A percentile compares a stretch with the other conserved stretches of the same genome.
These are phyloP conservation scores for Calcarius lapponicus DNA, from an alignment of 2,797 vertebrate genomes.

Conservation along the genomic window DNA sequence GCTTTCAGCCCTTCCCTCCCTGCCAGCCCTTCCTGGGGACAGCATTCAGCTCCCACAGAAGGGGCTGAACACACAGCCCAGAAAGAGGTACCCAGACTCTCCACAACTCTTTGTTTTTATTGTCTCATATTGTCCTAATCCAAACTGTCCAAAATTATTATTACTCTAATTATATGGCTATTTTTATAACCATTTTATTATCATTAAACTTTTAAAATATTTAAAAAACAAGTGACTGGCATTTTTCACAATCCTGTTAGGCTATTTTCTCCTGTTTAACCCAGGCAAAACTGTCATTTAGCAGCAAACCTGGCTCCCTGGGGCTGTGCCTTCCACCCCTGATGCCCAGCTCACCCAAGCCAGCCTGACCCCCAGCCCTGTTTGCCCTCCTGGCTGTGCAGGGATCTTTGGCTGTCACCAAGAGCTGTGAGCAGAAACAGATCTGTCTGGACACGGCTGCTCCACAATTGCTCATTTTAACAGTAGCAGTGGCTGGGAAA, in stretches of 20 bases:
- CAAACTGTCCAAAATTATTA: too few relatives aligned
- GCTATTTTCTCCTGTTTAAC: not conserved
- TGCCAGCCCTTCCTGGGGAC: not conserved
- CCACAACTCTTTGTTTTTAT: too few relatives aligned
- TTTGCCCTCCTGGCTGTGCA: not conserved
- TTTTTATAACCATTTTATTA: too few relatives aligned
- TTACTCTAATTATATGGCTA: too few relatives aligned
- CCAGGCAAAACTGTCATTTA: not conserved
- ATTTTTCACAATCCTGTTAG: not conserved
- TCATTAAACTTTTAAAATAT: too few relatives aligned
- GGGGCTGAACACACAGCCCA: not conserved
- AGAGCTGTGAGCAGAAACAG: conserved; percentile 15
- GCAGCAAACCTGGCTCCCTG: not conserved
- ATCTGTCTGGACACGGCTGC: not conserved
- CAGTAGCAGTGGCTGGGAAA: conserved; percentile 32
- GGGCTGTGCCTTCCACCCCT: not conserved
- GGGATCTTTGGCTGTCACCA: not conserved
- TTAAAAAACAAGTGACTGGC: too few relatives aligned
- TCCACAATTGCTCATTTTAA: conserved; percentile 57
- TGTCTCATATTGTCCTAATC: too few relatives aligned
- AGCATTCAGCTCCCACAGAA: not conserved
- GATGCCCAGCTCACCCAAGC: too few relatives aligned
- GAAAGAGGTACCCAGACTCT: too few relatives aligned
- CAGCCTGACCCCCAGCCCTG: not conserved
- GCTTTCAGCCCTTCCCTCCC: not conserved